Conservation (phyloP, 2,797 vertebrate genomes). For the Carcharodon carcharias region DNA sequence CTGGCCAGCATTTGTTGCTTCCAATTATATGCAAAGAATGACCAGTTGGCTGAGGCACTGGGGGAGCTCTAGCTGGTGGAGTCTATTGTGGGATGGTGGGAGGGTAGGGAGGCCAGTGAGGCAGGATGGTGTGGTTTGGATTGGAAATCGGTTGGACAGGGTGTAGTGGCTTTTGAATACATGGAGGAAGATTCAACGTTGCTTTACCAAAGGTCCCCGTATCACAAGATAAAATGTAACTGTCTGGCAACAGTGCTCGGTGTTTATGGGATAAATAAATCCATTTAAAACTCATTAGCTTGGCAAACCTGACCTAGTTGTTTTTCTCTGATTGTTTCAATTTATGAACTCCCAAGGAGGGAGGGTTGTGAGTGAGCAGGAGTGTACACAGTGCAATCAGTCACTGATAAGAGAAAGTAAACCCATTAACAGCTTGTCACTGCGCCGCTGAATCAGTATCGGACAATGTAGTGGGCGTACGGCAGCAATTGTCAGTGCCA, state of each 20-base stretch:
- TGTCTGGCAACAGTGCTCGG: background rate
- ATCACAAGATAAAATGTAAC: background rate
- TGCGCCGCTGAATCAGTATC: background rate
- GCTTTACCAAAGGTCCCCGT: background rate
- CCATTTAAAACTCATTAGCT: conserved; percentile 1
- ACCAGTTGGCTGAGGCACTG: background rate
- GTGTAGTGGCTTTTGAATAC: background rate
- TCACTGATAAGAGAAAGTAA: background rate
- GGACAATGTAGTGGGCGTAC: background rate
- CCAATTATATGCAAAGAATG: background rate
- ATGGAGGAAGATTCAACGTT: background rate
- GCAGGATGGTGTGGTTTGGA: background rate
- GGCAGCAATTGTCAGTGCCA: background rate
- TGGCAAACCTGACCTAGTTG: background rate
- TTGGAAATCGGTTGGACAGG: background rate
- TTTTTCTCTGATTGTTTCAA: background rate
- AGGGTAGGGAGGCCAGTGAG: too few species aligned
- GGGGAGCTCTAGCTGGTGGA: background rate
- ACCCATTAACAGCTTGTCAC: conserved; percentile 2
- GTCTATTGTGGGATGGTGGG: too few species aligned
- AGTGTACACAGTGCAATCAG: conserved; percentile 10
- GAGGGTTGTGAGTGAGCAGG: background rate
- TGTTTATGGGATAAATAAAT: background rate
- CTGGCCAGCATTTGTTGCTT: background rate
- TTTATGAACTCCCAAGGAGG: background rate